A percentile compares a stretch with the other conserved stretches of the same genome.
Evolutionary conservation across 2,797 vertebrate species (phyloP).

Genomic region (Schizopygopsis malacanthus): DNA sequence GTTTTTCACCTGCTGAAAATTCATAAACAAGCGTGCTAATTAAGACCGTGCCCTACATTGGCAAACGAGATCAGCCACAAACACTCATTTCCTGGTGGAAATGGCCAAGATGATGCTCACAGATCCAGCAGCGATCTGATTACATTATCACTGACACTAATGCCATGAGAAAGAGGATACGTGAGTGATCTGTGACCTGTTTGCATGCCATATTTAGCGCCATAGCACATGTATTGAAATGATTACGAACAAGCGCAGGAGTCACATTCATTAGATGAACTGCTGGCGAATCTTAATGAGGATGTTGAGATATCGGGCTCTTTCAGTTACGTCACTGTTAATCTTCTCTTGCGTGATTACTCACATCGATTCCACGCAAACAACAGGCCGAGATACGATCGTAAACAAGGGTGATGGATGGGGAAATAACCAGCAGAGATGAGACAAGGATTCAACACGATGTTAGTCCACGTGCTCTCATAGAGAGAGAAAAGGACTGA

Average conservation of each 20-base stretch:
- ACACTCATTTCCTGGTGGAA: conserved; percentile 71
- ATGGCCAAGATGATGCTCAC: conserved; percentile 57
- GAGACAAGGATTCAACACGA: background rate
- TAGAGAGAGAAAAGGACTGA: background rate
- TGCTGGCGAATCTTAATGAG: background rate
- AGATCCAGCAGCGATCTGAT: conserved; percentile 68
- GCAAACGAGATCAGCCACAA: conserved; percentile 66
- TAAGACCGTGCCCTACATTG: conserved; percentile 60
- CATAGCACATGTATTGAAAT: conserved; percentile 27
- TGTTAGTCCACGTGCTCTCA: background rate
- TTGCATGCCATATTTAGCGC: conserved; percentile 5
- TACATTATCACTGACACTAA: conserved; percentile 57
- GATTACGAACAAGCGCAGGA: conserved; percentile 11
- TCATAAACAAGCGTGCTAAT: conserved; percentile 45
- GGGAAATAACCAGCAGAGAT: conserved; percentile 21
- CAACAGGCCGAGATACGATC: conserved; percentile 33
- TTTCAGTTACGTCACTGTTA: background rate
- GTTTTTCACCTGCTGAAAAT: conserved; percentile 31
- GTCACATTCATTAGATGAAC: conserved; percentile 28
- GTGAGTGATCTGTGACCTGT: background rate
- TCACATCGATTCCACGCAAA: conserved; percentile 42
- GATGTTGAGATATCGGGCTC: conserved; percentile 21
- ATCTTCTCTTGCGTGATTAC: conserved; percentile 39
- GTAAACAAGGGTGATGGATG: conserved; percentile 38
- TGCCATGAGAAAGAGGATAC: background rate